Conservation (phyloP, 2,888 invertebrate genomes). For the Adela reaumurella region DNA sequence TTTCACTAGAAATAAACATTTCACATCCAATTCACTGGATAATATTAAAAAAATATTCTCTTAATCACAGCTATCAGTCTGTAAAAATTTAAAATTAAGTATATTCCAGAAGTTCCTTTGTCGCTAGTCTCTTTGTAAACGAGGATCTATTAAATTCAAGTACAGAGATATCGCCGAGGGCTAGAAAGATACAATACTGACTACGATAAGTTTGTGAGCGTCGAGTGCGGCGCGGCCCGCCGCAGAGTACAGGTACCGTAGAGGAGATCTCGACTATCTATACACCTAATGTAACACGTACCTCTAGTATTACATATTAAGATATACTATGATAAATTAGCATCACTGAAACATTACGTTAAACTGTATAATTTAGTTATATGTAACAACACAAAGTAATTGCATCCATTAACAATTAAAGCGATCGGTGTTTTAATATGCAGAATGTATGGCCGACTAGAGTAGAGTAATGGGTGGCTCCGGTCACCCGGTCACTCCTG, state of each 20-base stretch:
- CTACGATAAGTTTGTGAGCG: slow-evolving; percentile 49
- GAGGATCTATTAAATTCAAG: slow-evolving; percentile 23
- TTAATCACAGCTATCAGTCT: slow-evolving; percentile 59
- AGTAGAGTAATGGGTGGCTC: background rate
- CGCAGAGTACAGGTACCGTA: background rate
- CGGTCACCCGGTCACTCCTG: no score
- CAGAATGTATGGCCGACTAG: background rate
- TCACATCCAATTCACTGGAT: slow-evolving; percentile 54
- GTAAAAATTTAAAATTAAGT: slow-evolving; percentile 57
- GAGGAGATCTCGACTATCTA: background rate
- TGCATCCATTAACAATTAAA: background rate
- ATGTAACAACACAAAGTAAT: background rate
- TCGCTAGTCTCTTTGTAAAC: slow-evolving; percentile 33
- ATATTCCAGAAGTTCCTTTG: slow-evolving; percentile 54
- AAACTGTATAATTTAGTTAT: background rate
- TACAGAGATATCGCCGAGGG: slow-evolving; percentile 18
- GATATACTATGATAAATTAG: background rate
- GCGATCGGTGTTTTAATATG: background rate
- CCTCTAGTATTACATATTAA: background rate
- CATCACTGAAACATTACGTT: background rate
- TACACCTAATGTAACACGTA: background rate
- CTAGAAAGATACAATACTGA: slow-evolving; percentile 38
- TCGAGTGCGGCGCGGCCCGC: slow-evolving; percentile 24
- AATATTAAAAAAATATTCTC: slow-evolving; percentile 57
- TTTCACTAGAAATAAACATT: slow-evolving; percentile 53